Evolutionary conservation across 2,797 vertebrate genomes (phyloP), one percentile per base, ranked within the genome.

Genomic region (Xenentodon cancila): DNA sequence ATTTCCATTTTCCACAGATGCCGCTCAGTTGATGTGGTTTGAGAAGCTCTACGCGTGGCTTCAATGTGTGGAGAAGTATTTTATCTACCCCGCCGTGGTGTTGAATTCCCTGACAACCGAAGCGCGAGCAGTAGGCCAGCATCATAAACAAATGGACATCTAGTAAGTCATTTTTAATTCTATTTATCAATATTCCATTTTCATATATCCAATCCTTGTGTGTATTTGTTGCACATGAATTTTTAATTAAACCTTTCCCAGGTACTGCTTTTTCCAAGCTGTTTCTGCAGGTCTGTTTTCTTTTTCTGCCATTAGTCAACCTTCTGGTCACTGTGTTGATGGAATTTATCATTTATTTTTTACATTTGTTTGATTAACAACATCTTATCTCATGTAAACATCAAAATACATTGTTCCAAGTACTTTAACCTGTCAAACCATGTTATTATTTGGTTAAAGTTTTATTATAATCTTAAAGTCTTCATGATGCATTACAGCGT

Each of bases 21-120:
- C 96, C 0, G 96, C 96, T 56, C 95, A 96, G 88, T 75, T 97
- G 81, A 97, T 96, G 96, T 97, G 96, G 96, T 97, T 97, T 73
- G 96, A 97, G 91, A 97, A 97, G 87, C 84, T 96, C 44, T 96
- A 96, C 0, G 95, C 95, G 0, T 94, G 96, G 93, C 93, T 97
- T 68, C 96, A 97, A 89, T 97, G 95, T 7, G 87, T 94, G 40
- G 96, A 97, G 91, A 97, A 96, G 68, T 96, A 96, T 66, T 93
- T 95, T 63, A 94, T 97, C 88, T 96, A 97, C 77, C 96, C 96
- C 0, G 96, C 96, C 0, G 96, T 97, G 71, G 94, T 96, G 82
- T 94, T 97, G 46, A 96, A 95, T 16, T 96, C 96, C 27, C 91
- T 96, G 57, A 96, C 96, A 0, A 94, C 94, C 7, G 96, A 97